phyloP scores from a whole-genome alignment of 2,797 vertebrate genomes.

The Myotis myotis region DNA sequence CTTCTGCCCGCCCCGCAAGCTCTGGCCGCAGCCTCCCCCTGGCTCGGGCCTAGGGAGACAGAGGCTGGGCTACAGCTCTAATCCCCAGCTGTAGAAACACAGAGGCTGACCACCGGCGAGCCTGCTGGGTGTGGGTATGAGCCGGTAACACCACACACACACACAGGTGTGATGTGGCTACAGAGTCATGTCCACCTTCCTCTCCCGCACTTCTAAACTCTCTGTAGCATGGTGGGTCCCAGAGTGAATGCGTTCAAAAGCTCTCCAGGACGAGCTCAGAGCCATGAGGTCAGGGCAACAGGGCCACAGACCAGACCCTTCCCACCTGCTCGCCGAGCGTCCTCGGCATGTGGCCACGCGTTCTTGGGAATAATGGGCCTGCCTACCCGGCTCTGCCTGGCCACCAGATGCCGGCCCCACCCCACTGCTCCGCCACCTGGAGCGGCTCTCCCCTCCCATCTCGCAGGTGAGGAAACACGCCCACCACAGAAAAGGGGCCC shows the following conservation, averaged over 20 bases:
- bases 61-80: not conserved
- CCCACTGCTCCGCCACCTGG: not conserved
- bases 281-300: not conserved
- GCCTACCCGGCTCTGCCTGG: not conserved
- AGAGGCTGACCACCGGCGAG: not conserved
- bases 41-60: not conserved
- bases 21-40: not conserved
- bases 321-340: not conserved
- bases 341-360: not conserved
- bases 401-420: not conserved
- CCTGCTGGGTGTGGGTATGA: not conserved
- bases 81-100: not conserved
- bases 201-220: not conserved
- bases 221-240: rapidly evolving
- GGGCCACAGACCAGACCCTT: not conserved
- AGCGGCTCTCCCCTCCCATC: not conserved
- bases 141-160: not conserved
- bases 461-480: not conserved
- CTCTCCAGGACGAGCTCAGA: not conserved
- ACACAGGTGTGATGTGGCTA: not conserved
- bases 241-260: not conserved
- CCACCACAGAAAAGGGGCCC: not conserved
- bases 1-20: not conserved
- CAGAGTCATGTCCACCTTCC: rapidly evolving
- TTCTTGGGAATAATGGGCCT: rapidly evolving